These are phyloP conservation scores for Limnephilus auricula DNA, from an alignment of 2,888 invertebrate genomes.

Conservation along the genomic window DNA sequence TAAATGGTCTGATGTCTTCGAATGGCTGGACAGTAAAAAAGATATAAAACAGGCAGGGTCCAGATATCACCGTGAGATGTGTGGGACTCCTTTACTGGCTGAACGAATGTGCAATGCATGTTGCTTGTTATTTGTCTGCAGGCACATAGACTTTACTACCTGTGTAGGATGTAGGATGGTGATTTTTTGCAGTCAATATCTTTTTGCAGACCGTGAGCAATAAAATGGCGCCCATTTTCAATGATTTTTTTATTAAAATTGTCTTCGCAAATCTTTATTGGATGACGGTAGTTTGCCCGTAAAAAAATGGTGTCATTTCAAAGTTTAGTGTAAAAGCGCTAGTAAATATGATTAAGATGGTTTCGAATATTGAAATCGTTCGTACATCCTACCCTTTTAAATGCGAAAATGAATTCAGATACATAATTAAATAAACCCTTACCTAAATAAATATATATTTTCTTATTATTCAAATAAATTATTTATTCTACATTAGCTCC, in stretches of 20 bases:
- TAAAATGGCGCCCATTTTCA: background rate
- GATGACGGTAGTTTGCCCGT: background rate
- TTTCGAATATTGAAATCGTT: background rate
- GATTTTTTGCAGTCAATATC: background rate
- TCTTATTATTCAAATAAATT: background rate
- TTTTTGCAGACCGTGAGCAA: background rate
- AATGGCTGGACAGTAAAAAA: slow-evolving; percentile 50
- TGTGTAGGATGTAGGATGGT: background rate
- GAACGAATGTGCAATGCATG: background rate
- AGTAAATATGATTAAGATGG: background rate
- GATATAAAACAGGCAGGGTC: slow-evolving; percentile 53
- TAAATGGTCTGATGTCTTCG: slow-evolving; percentile 46
- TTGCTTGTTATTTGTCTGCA: slow-evolving; percentile 13
- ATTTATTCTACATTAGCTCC: no score
- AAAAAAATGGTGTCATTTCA: background rate
- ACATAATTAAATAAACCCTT: background rate
- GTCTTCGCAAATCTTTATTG: background rate
- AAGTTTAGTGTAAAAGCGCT: background rate
- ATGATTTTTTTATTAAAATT: background rate
- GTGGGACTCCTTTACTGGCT: slow-evolving; percentile 44
- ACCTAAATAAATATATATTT: background rate
- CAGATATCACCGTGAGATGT: slow-evolving; percentile 54
- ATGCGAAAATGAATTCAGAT: background rate
- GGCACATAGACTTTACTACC: background rate
- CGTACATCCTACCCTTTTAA: no score